Evolutionary conservation across 2,797 vertebrate species (phyloP), one percentile per base, ranked within the genome.

Genomic region (Perodicticus potto): DNA sequence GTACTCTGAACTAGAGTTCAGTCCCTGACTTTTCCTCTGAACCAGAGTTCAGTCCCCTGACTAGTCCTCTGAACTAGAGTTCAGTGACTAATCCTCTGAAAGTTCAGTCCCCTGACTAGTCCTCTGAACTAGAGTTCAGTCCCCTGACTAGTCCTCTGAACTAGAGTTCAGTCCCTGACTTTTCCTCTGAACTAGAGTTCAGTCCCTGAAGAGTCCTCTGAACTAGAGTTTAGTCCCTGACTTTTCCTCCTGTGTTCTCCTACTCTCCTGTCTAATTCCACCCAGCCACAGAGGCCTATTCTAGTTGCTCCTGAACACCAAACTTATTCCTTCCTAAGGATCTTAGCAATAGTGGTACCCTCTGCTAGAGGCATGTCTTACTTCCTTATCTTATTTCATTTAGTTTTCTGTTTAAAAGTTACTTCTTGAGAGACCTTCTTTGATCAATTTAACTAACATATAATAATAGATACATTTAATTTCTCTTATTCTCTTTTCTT

Each of bases 351-450:
- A 78, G n/a, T 70, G 93, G 7, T 53, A 19, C 6, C 70, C 45
- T 76, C 78, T 72, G 53, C 22, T 55, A 29, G 53, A 80, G 53
- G 57, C 20, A 87, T 2, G 5, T 6, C 4, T 78, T 37, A 37
- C 40, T 86, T 67, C 27, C 59, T 92, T 14, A n/a, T 67, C 65
- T 55, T 80, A 49, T 14, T 74, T 73, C 29, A 76, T 43, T 92
- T 32, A 80, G 59, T 9, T 55, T 94, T 91, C 55, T 91, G 37
- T 86, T 87, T 76, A 95, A 61, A 93, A 77, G 10, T 32, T 61
- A 94, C 65, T 32, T 80, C 23, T 34, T 80, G 23, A 78, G 59
- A 94, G 25, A 92, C 16, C 25, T n/a, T 86, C 53, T 96, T 43
- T 91, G 72, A 67, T 23, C 34, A 89, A 43, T 43, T 8, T 81